Conservation (phyloP, 2,888 invertebrate species). For the Conchocele bisecta region DNA sequence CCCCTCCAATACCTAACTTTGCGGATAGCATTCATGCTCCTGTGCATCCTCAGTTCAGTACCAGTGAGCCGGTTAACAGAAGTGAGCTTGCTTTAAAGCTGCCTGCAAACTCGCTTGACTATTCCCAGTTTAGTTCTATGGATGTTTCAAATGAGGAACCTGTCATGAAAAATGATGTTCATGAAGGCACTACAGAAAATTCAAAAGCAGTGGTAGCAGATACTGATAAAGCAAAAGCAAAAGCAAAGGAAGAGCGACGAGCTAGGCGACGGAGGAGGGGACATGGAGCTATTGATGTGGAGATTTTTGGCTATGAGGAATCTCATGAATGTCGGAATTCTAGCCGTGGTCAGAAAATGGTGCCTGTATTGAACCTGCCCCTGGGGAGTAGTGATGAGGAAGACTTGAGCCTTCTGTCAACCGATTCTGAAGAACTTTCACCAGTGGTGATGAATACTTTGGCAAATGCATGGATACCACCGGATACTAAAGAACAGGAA, state of each 20-base stretch:
- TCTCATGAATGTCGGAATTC: slow-evolving; percentile 60
- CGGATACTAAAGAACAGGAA: too few relatives aligned
- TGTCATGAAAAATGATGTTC: slow-evolving; percentile 4
- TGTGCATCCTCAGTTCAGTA: too few relatives aligned
- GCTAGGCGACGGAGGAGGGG: slow-evolving; percentile 49
- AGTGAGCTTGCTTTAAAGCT: slow-evolving; percentile 47
- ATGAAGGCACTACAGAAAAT: slow-evolving; percentile 3
- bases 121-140: slow-evolving; percentile 24
- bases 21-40: too few relatives aligned
- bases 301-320: slow-evolving; percentile 73
- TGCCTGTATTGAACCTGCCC: slow-evolving; percentile 68
- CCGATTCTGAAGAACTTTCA: too few relatives aligned
- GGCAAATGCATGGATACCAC: slow-evolving; percentile 5
- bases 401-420: slow-evolving; percentile 28
- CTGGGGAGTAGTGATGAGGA: slow-evolving; percentile 70
- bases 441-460: too few relatives aligned
- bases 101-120: slow-evolving; percentile 52
- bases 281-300: slow-evolving; percentile 70
- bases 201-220: not conserved
- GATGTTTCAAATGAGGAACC: slow-evolving; percentile 41
- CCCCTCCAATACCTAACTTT: slow-evolving; percentile 49
- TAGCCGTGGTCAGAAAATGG: slow-evolving; percentile 50
- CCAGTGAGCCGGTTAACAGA: slow-evolving; percentile 16
- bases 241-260: slow-evolving; percentile 32
- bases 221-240: slow-evolving; percentile 11